These are phyloP conservation scores for Ostrea edulis DNA, from an alignment of 1,140 invertebrate species.

Conservation along the genomic window DNA sequence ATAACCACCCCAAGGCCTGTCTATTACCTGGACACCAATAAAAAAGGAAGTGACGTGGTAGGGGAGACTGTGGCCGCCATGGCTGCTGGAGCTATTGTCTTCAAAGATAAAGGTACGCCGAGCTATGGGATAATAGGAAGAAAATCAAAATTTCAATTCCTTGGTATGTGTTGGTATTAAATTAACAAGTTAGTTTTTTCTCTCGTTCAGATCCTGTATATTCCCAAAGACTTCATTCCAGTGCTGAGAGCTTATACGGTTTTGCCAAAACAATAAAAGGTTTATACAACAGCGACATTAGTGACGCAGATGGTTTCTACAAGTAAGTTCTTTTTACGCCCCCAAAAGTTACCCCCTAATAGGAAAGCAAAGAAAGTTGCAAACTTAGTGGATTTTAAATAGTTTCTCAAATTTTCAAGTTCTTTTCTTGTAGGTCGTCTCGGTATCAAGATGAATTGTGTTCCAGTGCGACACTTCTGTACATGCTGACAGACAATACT, in stretches of 20 bases:
- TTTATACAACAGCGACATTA: conserved; percentile 77
- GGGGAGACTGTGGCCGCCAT: conserved; percentile 84
- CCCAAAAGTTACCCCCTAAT: not conserved
- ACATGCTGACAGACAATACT: conserved; percentile 81
- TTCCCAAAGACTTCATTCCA: conserved; percentile 79
- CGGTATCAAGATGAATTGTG: conserved; percentile 84
- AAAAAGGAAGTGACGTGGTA: conserved; percentile 83
- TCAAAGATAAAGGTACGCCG: conserved; percentile 77
- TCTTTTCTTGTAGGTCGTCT: conserved; percentile 76
- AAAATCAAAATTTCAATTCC: not conserved
- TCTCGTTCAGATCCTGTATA: conserved; percentile 78
- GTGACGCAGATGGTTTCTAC: conserved; percentile 76
- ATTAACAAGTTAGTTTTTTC: not conserved
- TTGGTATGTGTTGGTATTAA: not conserved
- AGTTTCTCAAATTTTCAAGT: not conserved
- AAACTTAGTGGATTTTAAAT: not conserved
- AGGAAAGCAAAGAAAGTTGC: not conserved
- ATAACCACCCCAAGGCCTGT: conserved; percentile 83
- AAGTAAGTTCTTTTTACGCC: not conserved
- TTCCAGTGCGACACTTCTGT: conserved; percentile 84
- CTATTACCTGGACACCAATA: conserved; percentile 82
- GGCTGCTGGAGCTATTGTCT: conserved; percentile 81
- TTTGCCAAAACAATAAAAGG: conserved; percentile 83
- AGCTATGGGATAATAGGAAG: not conserved
- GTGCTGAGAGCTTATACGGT: conserved; percentile 82